A percentile compares a stretch with the other conserved stretches of the same genome.
Conservation (phyloP, 2,888 invertebrate species). For the Trachelus troglodyta region DNA sequence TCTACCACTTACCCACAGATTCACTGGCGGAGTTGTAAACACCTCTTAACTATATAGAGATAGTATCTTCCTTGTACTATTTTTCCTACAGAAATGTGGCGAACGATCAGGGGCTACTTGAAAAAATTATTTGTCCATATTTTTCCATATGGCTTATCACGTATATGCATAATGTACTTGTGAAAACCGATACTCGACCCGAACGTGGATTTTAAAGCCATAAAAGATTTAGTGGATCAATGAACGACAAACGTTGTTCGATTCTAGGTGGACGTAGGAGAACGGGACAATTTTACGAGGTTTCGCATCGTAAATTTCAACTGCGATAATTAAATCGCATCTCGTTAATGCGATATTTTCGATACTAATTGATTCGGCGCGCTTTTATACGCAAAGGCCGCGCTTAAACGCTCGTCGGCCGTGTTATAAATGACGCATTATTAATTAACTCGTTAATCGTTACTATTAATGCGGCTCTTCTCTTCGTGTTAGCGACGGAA, state of each 20-base stretch:
- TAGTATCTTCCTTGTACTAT: constrained; percentile 51
- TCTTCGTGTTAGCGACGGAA: background rate
- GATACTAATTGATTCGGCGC: background rate
- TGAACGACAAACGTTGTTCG: background rate
- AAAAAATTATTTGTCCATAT: background rate
- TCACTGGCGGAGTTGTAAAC: constrained; percentile 66
- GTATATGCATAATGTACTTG: background rate
- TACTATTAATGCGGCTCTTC: background rate
- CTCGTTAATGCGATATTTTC: background rate
- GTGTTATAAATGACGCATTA: background rate
- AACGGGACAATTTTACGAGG: background rate
- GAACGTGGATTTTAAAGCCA: background rate
- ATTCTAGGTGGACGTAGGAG: background rate
- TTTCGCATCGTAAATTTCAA: background rate
- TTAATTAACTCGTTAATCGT: background rate
- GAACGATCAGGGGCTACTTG: background rate
- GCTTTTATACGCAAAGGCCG: background rate
- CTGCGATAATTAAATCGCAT: background rate
- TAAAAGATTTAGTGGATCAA: background rate
- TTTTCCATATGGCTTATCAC: background rate
- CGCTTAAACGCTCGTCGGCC: background rate
- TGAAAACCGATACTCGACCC: background rate
- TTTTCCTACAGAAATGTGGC: background rate
- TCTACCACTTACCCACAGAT: constrained; percentile 65
- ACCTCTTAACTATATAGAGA: constrained; percentile 66